Conservation (phyloP, 2,888 invertebrate species). For the Orthosia cruda region DNA sequence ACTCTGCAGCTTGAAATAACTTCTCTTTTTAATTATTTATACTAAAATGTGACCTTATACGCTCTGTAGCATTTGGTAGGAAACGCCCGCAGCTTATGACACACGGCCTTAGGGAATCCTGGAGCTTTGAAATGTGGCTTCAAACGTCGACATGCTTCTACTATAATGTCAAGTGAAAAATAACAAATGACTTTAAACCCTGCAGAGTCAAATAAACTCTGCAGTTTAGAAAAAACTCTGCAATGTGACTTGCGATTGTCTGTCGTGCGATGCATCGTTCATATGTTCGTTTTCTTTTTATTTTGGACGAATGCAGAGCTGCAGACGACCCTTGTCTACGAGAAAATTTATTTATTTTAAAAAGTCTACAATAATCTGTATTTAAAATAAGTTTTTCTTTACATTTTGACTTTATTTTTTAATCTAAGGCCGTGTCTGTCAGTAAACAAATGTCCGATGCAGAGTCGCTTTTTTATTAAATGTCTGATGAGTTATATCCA, state of each 20-base stretch:
- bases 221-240: slow-evolving; percentile 50
- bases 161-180: slow-evolving; percentile 31
- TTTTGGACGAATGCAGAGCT: slow-evolving; percentile 48
- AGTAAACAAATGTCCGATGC: slow-evolving; percentile 82
- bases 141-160: slow-evolving; percentile 35
- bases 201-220: slow-evolving; percentile 32
- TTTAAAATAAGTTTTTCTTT: slow-evolving; percentile 50
- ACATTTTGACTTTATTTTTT: slow-evolving; percentile 46
- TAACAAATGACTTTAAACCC: slow-evolving; percentile 21
- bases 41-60: slow-evolving; percentile 57
- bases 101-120: slow-evolving; percentile 79
- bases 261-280: slow-evolving; percentile 31
- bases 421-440: slow-evolving; percentile 72
- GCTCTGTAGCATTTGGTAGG: slow-evolving; percentile 36
- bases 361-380: slow-evolving; percentile 34
- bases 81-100: slow-evolving; percentile 86
- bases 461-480: slow-evolving; percentile 74
- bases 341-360: slow-evolving; percentile 21
- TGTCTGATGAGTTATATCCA: slow-evolving; percentile 54
- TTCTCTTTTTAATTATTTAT: background rate
- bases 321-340: slow-evolving; percentile 36
- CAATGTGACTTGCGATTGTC: slow-evolving; percentile 26
- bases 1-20: slow-evolving; percentile 25
- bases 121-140: slow-evolving; percentile 51
- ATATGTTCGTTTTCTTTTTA: slow-evolving; percentile 9